phyloP scores from a whole-genome alignment of 2,113 vertebrate genomes.

The Cygnus atratus region DNA sequence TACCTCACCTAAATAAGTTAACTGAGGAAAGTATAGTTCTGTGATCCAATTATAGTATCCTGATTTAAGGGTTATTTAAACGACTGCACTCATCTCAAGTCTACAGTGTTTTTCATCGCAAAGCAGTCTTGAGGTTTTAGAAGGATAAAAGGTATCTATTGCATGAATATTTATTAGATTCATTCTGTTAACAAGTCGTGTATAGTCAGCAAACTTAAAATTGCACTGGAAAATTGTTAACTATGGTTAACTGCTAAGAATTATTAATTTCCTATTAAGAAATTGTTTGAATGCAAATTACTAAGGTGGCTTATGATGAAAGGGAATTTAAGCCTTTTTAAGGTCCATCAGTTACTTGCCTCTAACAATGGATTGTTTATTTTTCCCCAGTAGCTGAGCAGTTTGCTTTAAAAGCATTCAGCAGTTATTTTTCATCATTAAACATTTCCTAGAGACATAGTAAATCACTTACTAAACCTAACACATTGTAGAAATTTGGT shows the following conservation, averaged over 20 bases:
- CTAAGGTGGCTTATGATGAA: slow-evolving; percentile 34
- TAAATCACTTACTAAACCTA: neutral
- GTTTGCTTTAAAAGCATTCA: slow-evolving; percentile 30
- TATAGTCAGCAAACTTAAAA: slow-evolving; percentile 8
- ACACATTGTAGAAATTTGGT: neutral
- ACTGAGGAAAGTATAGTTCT: neutral
- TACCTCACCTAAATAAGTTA: neutral
- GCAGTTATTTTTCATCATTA: neutral
- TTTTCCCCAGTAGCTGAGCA: slow-evolving; percentile 40
- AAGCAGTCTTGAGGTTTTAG: neutral
- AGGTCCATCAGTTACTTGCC: neutral
- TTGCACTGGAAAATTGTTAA: neutral
- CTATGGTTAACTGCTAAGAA: neutral
- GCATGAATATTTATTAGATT: neutral
- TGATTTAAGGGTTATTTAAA: neutral
- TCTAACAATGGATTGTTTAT: slow-evolving; percentile 37
- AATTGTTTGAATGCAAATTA: neutral
- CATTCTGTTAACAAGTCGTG: neutral
- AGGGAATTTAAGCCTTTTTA: slow-evolving; percentile 48
- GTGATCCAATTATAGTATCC: neutral
- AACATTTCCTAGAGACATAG: neutral
- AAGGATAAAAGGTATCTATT: slow-evolving; percentile 5
- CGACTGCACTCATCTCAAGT: neutral
- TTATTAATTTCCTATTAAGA: slow-evolving; percentile 35
- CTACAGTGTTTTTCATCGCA: neutral